Base-by-base conservation (phyloP, 2,113 vertebrate genomes). In the Blennius ocellaris region DNA sequence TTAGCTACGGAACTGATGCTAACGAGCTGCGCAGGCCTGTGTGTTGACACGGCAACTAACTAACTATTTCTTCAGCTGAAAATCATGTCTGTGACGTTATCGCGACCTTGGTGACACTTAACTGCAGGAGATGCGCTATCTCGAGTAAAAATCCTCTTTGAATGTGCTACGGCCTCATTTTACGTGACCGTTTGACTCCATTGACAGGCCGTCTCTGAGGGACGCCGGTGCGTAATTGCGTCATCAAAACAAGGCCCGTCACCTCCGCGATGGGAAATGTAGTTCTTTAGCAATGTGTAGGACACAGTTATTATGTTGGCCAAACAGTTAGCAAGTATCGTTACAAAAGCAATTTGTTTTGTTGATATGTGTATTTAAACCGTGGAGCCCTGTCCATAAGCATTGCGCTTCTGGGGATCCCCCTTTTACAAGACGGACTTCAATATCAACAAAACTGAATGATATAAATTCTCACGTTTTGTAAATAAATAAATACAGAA, bases 261-360 rank as follows among this genome's bases (percentile, higher is more conserved):
- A 21, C 5, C 6, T 5, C 0, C 1, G 53, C 7, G 48, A 12
- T 80, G 93, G 94, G 93, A 92, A 81, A 87, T 93, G 93, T 91
- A 94, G 93, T 94, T 78, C 43, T 30, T 2, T 30, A 30, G 21
- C 21, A 30, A 30, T 30, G 21, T 30, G 21, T 30, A 30, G 21
- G 21, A 30, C 2, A 30, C 21, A 30, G 21, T 30, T 30, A 30
- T 30, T 30, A 30, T 30, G 21, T 30, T 2, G 21, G 21, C 4
- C 21, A 30, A 30, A 30, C 21, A 30, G 21, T 30, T 30, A 30
- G 2, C 21, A 30, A 30, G 21, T 30, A 30, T 30, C 21, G 21
- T 30, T 30, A 30, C 21, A 30, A 30, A 30, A 30, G 21, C 21
- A 30, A 30, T 30, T 30, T 30, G n/a, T n/a, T n/a, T n/a, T n/a